Conservation (phyloP, 2,797 vertebrate genomes). For the Denticeps clupeoides region DNA sequence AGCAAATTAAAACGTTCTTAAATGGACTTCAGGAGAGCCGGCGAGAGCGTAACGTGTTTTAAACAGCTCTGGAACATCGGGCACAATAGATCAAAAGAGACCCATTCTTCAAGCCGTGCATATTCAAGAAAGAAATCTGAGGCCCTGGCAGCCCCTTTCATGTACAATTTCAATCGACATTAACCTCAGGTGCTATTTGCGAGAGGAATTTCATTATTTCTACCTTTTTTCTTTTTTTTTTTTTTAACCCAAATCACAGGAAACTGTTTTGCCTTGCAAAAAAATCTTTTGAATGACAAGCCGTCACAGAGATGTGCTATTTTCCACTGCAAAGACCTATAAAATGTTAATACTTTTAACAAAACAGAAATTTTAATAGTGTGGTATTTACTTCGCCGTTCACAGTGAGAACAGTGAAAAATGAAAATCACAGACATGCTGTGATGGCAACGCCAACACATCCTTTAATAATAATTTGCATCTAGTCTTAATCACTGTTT, state of each 20-base stretch:
- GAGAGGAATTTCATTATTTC: not conserved
- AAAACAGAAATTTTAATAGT: not conserved
- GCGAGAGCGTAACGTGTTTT: too few species aligned
- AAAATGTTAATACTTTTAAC: not conserved
- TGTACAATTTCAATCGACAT: not conserved
- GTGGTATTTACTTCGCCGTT: not conserved
- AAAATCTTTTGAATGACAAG: slow-evolving; percentile 1
- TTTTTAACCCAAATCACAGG: not conserved
- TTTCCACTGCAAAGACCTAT: not conserved
- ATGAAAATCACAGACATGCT: too few species aligned
- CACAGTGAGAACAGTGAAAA: not conserved
- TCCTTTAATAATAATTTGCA: too few species aligned
- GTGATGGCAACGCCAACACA: too few species aligned
- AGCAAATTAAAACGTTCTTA: too few species aligned
- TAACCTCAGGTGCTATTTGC: not conserved
- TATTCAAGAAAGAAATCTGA: not conserved
- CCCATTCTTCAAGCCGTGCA: not conserved
- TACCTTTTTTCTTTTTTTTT: not conserved
- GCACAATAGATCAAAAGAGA: too few species aligned
- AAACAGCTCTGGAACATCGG: too few species aligned
- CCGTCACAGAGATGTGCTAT: not conserved
- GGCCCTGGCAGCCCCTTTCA: not conserved
- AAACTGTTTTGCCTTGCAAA: not conserved
- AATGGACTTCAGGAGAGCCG: too few species aligned
- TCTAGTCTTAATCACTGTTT: too few species aligned